These are phyloP conservation scores for Pedetes capensis DNA, from an alignment of 2,113 vertebrate genomes.

Conservation along the genomic window DNA sequence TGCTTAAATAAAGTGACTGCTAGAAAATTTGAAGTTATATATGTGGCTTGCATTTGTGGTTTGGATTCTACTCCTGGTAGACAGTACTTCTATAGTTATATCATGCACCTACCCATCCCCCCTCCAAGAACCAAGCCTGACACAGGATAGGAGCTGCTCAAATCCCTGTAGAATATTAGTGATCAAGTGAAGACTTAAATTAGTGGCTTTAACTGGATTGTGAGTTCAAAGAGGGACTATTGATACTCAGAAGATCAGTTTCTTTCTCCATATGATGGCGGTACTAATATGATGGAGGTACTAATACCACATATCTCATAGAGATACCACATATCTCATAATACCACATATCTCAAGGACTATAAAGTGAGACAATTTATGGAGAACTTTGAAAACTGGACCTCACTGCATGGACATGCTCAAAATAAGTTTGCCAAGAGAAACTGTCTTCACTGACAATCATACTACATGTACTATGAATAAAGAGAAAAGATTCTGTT, in stretches of 20 bases:
- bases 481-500: constrained; percentile 23
- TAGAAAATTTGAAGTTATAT: neutral
- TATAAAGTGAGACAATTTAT: neutral
- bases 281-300: neutral
- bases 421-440: neutral
- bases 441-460: neutral
- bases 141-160: neutral
- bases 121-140: neutral
- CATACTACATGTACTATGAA: neutral
- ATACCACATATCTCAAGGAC: neutral
- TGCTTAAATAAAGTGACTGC: neutral
- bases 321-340: neutral
- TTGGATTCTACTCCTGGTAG: neutral
- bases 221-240: neutral
- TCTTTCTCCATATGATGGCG: neutral
- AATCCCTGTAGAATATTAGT: rapidly evolving
- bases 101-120: rapidly evolving
- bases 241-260: neutral
- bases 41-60: neutral
- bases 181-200: neutral
- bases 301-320: neutral
- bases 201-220: neutral
- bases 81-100: rapidly evolving
- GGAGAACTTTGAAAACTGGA: neutral
- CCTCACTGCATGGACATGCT: neutral